Base-by-base conservation (phyloP, 1,140 invertebrate genomes). In the Pogonomyrmex californicus region DNA sequence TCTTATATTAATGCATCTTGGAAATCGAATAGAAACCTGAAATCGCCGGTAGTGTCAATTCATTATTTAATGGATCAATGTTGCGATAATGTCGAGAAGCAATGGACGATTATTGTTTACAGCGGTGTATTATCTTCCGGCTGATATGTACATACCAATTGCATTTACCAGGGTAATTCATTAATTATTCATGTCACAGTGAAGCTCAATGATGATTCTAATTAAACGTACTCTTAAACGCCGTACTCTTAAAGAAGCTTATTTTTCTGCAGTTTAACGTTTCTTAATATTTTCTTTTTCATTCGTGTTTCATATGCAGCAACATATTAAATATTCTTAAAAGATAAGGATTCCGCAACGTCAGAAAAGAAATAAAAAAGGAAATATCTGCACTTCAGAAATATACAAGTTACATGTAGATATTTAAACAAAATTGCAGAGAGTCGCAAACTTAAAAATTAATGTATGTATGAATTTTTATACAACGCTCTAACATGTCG, bases 391-490 rank as follows among this genome's bases (percentile, higher is more conserved):
- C 33, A 17, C n/a, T 41, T 68, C 7, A 41, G 7, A 54, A 7
- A 49, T n/a, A 7, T 23, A 49, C 38, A 47, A 71, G 36, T 36
- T 47, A 47, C 30, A 36, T 73, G 41, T n/a, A 41, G 65, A 58
- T 10, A 73, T 38, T 33, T 17, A 47, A 41, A 23, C 23, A 82
- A 73, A 73, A 7, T 17, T n/a, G 30, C 44, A 44, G 14, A 79
- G 47, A 78, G 17, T 65, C 36, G 23, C 0, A 2, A 70, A 70
- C 17, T 83, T 62, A 10, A 44, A 58, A n/a, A 71, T 82, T 82
- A 82, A 47, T 73, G 41, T 79, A 58, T 82, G 51, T 33, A 75
- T 75, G 54, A 60, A 75, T 75, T 75, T 83, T 75, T 60, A 44
- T 70, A 44, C 10, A 73, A 9, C 68, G 2, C 41, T 63, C 23